These are phyloP conservation scores for Oreonectes daqikongensis DNA, from an alignment of 2,797 vertebrate genomes.

Conservation along the genomic window DNA sequence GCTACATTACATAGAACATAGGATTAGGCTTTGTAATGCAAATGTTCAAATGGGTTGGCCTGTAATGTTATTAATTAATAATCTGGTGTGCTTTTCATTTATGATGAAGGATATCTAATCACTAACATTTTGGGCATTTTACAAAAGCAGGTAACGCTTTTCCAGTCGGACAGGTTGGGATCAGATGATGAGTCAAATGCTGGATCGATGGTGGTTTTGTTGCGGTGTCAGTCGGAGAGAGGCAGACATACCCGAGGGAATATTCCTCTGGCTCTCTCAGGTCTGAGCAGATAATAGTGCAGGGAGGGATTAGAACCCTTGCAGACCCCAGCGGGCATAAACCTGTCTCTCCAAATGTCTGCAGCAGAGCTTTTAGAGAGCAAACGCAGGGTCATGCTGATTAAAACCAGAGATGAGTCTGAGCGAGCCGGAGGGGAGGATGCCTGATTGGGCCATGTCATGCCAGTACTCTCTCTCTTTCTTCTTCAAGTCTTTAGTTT, in stretches of 20 bases:
- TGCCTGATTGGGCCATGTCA: conserved; percentile 29
- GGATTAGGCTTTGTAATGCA: too few relatives aligned
- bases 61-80: too few relatives aligned
- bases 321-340: conserved; percentile 59
- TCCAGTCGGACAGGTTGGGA: neutral
- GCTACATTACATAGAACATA: too few relatives aligned
- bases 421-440: conserved; percentile 41
- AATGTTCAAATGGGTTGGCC: too few relatives aligned
- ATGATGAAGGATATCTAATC: too few relatives aligned
- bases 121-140: too few relatives aligned
- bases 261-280: conserved; percentile 43
- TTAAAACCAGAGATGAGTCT: conserved; percentile 58
- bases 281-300: conserved; percentile 70
- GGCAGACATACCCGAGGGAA: conserved; percentile 34
- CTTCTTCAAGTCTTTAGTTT: conserved; percentile 18
- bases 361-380: conserved; percentile 47
- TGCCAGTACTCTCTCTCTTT: conserved; percentile 31
- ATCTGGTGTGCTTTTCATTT: too few relatives aligned
- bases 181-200: conserved; percentile 53
- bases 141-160: too few relatives aligned
- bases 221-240: neutral
- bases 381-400: conserved; percentile 64
- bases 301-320: conserved; percentile 71
- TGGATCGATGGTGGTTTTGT: conserved; percentile 61
- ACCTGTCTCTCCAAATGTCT: conserved; percentile 58